These are phyloP conservation scores for Melanophora roralis DNA, from an alignment of 2,888 invertebrate species.

Conservation along the genomic window DNA sequence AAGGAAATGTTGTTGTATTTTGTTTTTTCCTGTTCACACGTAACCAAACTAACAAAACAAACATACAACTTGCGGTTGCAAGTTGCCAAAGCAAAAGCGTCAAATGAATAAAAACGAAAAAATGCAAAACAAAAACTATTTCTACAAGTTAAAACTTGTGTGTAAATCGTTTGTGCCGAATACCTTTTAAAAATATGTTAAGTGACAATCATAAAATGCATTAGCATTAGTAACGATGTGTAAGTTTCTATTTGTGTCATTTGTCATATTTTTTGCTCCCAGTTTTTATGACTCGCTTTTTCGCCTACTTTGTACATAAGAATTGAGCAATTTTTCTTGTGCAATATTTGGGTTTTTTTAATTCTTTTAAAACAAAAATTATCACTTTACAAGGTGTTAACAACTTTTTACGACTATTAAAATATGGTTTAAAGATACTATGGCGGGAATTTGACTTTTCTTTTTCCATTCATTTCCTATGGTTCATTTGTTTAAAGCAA, in stretches of 20 bases:
- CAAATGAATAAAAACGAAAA: conserved; percentile 27
- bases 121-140: conserved; percentile 23
- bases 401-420: conserved; percentile 55
- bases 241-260: conserved; percentile 57
- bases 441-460: conserved; percentile 38
- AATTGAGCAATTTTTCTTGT: conserved; percentile 5
- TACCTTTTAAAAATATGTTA: conserved; percentile 61
- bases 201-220: conserved; percentile 62
- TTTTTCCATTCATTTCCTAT: not conserved
- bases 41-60: not conserved
- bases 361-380: conserved; percentile 20
- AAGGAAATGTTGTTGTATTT: conserved; percentile 47
- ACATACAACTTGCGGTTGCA: conserved; percentile 20
- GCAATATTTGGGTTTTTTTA: conserved; percentile 11
- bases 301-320: not conserved
- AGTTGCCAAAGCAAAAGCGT: conserved; percentile 33
- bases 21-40: not conserved
- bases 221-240: conserved; percentile 60
- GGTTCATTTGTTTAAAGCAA: conserved; percentile 26
- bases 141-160: conserved; percentile 44
- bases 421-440: conserved; percentile 58
- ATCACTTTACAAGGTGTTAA: conserved; percentile 58
- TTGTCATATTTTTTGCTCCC: conserved; percentile 40
- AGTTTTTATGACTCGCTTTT: not conserved
- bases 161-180: conserved; percentile 55